phyloP scores from a whole-genome alignment of 2,888 invertebrate species.

The Herminia tarsipennalis region DNA sequence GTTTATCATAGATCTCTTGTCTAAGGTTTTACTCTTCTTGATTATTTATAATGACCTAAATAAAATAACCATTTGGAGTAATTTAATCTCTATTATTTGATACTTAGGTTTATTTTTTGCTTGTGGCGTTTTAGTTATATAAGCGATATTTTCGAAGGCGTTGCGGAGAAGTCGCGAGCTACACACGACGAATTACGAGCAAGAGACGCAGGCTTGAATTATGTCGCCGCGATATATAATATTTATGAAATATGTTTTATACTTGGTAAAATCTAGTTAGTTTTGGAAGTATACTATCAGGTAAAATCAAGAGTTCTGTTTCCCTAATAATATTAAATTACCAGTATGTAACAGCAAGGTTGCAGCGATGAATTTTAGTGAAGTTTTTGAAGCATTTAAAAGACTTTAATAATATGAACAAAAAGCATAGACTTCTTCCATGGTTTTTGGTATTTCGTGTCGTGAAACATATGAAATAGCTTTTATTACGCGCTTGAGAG shows the following conservation, averaged over 20 bases:
- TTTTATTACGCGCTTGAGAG: no score
- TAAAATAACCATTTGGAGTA: constrained; percentile 25
- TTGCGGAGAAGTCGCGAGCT: constrained; percentile 74
- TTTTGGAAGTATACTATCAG: constrained; percentile 35
- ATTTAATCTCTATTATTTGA: constrained; percentile 41
- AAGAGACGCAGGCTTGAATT: constrained; percentile 74
- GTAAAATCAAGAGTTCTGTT: no score
- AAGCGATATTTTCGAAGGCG: constrained; percentile 60
- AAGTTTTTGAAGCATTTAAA: no score
- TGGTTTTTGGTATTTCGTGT: no score
- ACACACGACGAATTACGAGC: constrained; percentile 83
- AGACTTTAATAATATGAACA: no score
- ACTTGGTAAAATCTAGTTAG: constrained; percentile 61
- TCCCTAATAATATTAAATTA: no score
- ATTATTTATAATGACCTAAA: constrained; percentile 45
- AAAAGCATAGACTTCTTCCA: no score
- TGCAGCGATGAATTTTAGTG: no score
- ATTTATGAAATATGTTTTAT: constrained; percentile 73
- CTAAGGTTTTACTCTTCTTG: constrained; percentile 73
- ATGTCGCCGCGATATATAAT: constrained; percentile 76
- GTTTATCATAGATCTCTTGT: constrained; percentile 84
- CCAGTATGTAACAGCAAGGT: no score
- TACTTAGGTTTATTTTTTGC: constrained; percentile 48
- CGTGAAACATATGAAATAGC: no score
- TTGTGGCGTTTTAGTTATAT: constrained; percentile 39